Conservation (phyloP, 2,888 invertebrate species). For the Acrobasis suavella region DNA sequence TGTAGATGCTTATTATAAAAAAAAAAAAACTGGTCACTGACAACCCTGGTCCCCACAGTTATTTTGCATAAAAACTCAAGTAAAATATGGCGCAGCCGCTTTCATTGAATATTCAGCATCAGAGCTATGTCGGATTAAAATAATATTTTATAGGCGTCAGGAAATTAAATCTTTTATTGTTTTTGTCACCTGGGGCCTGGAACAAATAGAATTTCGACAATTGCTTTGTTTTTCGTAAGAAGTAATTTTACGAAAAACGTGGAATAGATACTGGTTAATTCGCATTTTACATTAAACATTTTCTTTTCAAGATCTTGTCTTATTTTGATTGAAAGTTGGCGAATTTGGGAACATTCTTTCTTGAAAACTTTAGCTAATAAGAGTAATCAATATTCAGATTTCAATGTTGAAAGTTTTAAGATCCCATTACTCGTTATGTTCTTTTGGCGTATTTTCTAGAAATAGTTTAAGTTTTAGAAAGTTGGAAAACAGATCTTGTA, state of each 20-base stretch:
- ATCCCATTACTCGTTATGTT: not conserved
- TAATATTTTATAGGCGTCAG: slow-evolving; percentile 68
- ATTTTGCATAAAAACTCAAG: slow-evolving; percentile 61
- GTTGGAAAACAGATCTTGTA: no score
- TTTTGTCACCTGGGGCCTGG: slow-evolving; percentile 54
- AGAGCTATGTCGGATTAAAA: slow-evolving; percentile 63
- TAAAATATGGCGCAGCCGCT: slow-evolving; percentile 59
- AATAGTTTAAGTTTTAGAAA: not conserved
- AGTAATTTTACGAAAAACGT: not conserved
- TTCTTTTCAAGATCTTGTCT: not conserved
- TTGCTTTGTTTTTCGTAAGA: slow-evolving; percentile 1
- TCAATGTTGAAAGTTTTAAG: not conserved
- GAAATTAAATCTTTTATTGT: slow-evolving; percentile 74
- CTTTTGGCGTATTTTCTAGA: not conserved
- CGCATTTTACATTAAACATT: not conserved
- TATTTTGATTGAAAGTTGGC: not conserved
- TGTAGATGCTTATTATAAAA: no score
- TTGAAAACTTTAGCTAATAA: not conserved
- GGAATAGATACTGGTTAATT: not conserved
- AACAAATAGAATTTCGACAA: slow-evolving; percentile 34
- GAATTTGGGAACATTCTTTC: not conserved
- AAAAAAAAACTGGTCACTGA: not conserved
- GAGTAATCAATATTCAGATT: not conserved
- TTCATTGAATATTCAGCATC: slow-evolving; percentile 66
- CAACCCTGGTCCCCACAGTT: slow-evolving; percentile 33